Conservation (phyloP, 2,888 invertebrate genomes). For the Oithona nana region DNA sequence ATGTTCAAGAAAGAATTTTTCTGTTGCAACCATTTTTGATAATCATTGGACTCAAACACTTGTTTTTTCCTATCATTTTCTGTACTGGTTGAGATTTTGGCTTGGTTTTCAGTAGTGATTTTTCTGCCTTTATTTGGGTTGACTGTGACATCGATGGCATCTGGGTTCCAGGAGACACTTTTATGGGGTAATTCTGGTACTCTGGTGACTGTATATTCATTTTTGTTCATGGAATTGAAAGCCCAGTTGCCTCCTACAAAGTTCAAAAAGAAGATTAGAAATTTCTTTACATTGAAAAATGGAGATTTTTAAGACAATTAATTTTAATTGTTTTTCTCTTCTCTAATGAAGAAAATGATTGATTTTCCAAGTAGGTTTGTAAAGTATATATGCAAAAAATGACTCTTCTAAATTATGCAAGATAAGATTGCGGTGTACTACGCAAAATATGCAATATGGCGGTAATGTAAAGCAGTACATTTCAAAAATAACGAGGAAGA, state of each 20-base stretch:
- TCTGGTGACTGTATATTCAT: not conserved
- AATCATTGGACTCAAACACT: not conserved
- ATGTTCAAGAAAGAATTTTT: not conserved
- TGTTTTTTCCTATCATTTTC: not conserved
- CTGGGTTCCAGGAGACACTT: not conserved
- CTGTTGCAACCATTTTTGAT: not conserved
- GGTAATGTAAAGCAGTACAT: too few relatives aligned
- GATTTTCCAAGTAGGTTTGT: too few relatives aligned
- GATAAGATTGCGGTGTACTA: too few relatives aligned
- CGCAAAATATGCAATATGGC: too few relatives aligned
- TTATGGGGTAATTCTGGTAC: not conserved
- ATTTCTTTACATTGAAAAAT: not conserved
- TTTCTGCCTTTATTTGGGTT: not conserved
- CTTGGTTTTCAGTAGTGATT: not conserved
- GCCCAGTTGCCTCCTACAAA: not conserved
- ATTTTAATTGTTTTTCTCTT: not conserved
- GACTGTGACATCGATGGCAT: not conserved
- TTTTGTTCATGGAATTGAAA: not conserved
- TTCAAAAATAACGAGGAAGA: too few relatives aligned
- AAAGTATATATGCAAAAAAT: too few relatives aligned
- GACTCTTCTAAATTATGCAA: too few relatives aligned
- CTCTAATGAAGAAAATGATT: not conserved
- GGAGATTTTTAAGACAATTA: too few relatives aligned
- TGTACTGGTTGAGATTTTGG: not conserved
- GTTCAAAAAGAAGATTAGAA: not conserved